These are phyloP conservation scores for Mormyrops attenuatus DNA, from an alignment of 2,797 vertebrate genomes.

Conservation along the genomic window DNA sequence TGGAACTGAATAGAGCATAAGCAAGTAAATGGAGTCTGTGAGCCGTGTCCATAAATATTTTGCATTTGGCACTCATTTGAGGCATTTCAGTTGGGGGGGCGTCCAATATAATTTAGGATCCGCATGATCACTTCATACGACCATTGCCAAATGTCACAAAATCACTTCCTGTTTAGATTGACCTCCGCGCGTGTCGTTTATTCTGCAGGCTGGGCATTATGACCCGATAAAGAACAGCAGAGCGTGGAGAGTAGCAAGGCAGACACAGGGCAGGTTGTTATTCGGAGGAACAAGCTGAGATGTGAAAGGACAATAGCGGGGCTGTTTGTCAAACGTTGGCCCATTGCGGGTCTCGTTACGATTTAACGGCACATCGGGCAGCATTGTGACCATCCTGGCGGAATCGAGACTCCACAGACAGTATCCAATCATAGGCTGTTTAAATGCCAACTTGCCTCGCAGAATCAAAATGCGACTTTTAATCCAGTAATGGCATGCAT, in stretches of 20 bases:
- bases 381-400: conserved; percentile 39
- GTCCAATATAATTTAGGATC: conserved; percentile 36
- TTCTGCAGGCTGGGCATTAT: neutral
- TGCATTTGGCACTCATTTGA: conserved; percentile 10
- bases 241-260: neutral
- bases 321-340: conserved; percentile 45
- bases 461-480: neutral
- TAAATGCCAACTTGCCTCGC: conserved; percentile 21
- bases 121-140: conserved; percentile 44
- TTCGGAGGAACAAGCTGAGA: conserved; percentile 47
- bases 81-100: conserved; percentile 19
- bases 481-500: neutral
- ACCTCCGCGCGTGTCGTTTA: conserved; percentile 47
- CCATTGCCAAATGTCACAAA: conserved; percentile 57
- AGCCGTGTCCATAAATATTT: conserved; percentile 3
- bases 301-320: conserved; percentile 56
- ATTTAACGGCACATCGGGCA: conserved; percentile 45
- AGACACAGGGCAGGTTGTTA: neutral
- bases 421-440: conserved; percentile 35
- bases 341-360: conserved; percentile 39
- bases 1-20: neutral
- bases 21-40: neutral
- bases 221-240: neutral
- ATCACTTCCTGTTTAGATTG: conserved; percentile 62
- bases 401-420: conserved; percentile 43